phyloP scores from a whole-genome alignment of 2,113 vertebrate genomes.

The Aldabrachelys gigantea region DNA sequence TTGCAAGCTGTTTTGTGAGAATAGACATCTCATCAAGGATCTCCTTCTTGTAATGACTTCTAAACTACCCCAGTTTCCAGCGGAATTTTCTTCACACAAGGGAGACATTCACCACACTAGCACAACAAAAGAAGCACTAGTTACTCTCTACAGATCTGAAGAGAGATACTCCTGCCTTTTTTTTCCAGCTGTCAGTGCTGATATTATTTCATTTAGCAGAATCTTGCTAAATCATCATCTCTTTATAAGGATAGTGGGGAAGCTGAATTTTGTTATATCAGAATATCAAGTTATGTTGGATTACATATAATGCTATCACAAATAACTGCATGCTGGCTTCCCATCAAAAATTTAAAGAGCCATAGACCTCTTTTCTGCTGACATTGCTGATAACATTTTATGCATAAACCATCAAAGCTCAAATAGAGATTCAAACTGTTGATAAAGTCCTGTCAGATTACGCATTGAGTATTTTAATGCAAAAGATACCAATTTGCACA shows the following conservation, averaged over 20 bases:
- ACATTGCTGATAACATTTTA: slow-evolving; percentile 64
- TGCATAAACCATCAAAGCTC: slow-evolving; percentile 56
- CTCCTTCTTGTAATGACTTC: neutral
- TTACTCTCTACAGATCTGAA: neutral
- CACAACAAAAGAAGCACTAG: neutral
- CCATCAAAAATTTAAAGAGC: slow-evolving; percentile 74
- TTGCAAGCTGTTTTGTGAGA: neutral
- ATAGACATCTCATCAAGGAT: neutral
- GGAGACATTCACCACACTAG: neutral
- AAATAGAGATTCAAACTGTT: slow-evolving; percentile 65
- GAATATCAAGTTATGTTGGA: slow-evolving; percentile 67
- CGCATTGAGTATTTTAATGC: slow-evolving; percentile 53
- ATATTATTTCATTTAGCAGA: neutral
- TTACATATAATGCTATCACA: slow-evolving; percentile 66
- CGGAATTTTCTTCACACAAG: slow-evolving; percentile 10
- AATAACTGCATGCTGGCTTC: slow-evolving; percentile 64
- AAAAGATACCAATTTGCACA: slow-evolving; percentile 52
- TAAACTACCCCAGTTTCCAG: neutral
- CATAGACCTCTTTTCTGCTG: slow-evolving; percentile 62
- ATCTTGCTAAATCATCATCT: slow-evolving; percentile 15
- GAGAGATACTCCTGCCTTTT: neutral
- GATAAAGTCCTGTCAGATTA: slow-evolving; percentile 64
- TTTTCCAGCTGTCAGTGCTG: slow-evolving; percentile 34
- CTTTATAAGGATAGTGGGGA: slow-evolving; percentile 38
- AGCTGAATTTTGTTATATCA: slow-evolving; percentile 67